Evolutionary conservation across 2,113 vertebrate genomes (phyloP).

Genomic region (Labeo catla): DNA sequence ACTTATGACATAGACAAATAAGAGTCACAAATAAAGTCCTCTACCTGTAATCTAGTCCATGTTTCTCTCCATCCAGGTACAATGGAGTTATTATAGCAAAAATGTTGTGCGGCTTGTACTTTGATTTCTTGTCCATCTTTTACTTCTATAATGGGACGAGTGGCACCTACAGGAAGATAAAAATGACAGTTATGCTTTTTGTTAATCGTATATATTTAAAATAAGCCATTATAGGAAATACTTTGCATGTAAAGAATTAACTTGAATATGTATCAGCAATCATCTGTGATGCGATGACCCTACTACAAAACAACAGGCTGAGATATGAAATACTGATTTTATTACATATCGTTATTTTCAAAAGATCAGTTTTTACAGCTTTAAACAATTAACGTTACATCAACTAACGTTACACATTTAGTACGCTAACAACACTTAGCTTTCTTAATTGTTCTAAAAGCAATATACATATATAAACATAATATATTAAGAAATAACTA

Average conservation of each 20-base stretch:
- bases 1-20: background rate
- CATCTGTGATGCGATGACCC: background rate
- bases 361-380: background rate
- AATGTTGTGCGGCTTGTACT: slow-evolving; percentile 54
- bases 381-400: background rate
- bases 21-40: background rate
- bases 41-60: slow-evolving; percentile 90
- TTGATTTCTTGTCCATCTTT: slow-evolving; percentile 65
- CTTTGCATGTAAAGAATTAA: background rate
- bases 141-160: slow-evolving; percentile 65
- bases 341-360: background rate
- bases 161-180: slow-evolving; percentile 58
- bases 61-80: slow-evolving; percentile 85
- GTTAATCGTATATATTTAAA: background rate
- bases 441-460: background rate
- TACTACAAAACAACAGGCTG: background rate
- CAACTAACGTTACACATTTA: background rate
- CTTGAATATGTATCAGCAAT: background rate
- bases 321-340: background rate
- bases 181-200: background rate
- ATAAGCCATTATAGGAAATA: background rate
- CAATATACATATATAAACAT: background rate
- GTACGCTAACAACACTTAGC: slow-evolving; percentile 33
- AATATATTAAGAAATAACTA: background rate
- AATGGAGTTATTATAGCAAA: slow-evolving; percentile 83